phyloP scores from a whole-genome alignment of 2,113 vertebrate genomes.

The Neoarius graeffei region DNA sequence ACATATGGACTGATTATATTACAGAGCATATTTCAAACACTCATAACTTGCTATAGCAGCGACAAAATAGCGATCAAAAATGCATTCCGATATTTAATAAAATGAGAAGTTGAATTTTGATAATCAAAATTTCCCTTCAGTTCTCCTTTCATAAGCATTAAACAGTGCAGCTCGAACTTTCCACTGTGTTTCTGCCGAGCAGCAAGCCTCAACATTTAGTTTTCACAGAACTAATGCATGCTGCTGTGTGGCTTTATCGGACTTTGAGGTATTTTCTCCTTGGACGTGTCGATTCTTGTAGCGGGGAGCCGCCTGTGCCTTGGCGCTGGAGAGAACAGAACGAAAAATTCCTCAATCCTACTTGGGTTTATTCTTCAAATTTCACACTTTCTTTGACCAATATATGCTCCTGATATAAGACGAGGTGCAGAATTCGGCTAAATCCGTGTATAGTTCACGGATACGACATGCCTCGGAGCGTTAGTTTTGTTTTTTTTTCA shows the following conservation, averaged over 20 bases:
- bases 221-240: too few relatives aligned
- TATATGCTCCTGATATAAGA: not conserved
- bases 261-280: not conserved
- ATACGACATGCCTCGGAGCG: not conserved
- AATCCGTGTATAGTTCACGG: not conserved
- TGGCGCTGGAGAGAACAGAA: not conserved
- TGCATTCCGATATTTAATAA: too few relatives aligned
- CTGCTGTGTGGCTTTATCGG: not conserved
- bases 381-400: not conserved
- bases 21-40: too few relatives aligned
- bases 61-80: too few relatives aligned
- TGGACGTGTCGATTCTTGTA: conserved; percentile 1
- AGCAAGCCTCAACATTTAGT: not conserved
- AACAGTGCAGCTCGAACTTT: not conserved
- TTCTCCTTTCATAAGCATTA: not conserved
- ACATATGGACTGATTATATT: too few relatives aligned
- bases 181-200: not conserved
- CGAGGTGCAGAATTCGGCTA: not conserved
- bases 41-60: too few relatives aligned
- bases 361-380: not conserved
- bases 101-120: too few relatives aligned
- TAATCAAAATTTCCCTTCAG: too few relatives aligned
- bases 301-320: not conserved
- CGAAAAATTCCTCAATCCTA: not conserved
- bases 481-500: not conserved